phyloP scores from a whole-genome alignment of 2,888 invertebrate genomes.

The Uropetala carovei region DNA sequence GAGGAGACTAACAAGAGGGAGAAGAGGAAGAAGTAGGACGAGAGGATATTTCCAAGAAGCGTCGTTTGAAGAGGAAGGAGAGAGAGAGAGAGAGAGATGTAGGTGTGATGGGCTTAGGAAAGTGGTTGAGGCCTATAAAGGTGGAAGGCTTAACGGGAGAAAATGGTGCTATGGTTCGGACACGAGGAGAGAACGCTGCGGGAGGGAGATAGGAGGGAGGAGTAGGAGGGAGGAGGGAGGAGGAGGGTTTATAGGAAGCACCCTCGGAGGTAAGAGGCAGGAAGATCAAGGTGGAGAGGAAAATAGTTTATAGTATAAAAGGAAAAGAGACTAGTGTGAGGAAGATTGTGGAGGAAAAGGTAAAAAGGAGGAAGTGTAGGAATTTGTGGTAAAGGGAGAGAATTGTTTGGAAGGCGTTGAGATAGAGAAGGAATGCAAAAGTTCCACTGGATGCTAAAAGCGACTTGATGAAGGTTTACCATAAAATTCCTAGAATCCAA shows the following conservation, averaged over 20 bases:
- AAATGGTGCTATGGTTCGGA: neutral
- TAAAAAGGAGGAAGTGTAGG: neutral
- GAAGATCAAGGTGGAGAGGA: neutral
- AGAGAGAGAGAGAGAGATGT: neutral
- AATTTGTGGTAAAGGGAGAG: neutral
- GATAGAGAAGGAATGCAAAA: neutral
- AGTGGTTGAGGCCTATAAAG: neutral
- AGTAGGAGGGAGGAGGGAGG: neutral
- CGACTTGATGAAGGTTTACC: neutral
- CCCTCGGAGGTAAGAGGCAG: too few relatives aligned
- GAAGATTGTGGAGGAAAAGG: neutral
- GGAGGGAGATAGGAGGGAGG: too few relatives aligned
- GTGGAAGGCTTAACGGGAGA: neutral
- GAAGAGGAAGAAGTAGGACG: neutral
- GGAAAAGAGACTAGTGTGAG: too few relatives aligned
- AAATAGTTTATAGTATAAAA: neutral
- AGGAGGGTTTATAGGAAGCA: neutral
- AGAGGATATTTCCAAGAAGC: neutral
- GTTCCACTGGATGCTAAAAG: neutral
- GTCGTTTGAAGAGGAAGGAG: neutral
- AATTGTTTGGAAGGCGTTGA: too few relatives aligned
- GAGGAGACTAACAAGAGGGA: neutral
- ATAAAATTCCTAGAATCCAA: neutral
- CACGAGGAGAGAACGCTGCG: neutral
- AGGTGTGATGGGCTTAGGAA: neutral